A percentile compares a stretch with the other conserved stretches of the same genome.
Conservation (phyloP, 2,113 vertebrate species). For the Periophthalmus modestus region DNA sequence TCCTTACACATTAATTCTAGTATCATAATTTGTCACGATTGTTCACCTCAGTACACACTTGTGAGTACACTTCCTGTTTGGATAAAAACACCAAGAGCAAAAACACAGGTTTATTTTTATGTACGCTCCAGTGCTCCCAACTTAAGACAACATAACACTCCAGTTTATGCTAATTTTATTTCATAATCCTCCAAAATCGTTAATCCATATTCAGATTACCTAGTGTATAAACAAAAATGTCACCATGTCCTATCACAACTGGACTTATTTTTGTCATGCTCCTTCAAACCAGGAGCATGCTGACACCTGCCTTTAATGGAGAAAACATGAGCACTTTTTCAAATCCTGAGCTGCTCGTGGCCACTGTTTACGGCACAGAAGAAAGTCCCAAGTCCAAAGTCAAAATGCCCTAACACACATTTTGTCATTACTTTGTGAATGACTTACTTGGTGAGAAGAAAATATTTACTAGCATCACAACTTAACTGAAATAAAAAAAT, state of each 20-base stretch:
- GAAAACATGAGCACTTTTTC: background rate
- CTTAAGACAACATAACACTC: background rate
- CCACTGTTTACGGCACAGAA: background rate
- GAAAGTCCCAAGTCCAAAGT: background rate
- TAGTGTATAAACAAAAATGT: background rate
- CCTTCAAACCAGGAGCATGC: background rate
- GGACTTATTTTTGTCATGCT: background rate
- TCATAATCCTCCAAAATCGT: background rate
- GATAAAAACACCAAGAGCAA: background rate
- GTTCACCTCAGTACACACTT: background rate
- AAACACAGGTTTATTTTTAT: background rate
- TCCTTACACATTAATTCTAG: too few relatives aligned
- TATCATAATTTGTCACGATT: too few relatives aligned
- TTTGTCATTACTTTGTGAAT: conserved; percentile 1
- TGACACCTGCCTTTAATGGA: background rate
- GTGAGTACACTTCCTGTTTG: background rate
- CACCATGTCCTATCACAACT: background rate
- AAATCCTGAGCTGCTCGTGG: background rate
- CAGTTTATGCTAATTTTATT: background rate
- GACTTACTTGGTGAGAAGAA: background rate
- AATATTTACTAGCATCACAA: background rate
- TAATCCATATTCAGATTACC: background rate
- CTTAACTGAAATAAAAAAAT: conserved; percentile 5
- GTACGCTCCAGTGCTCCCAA: background rate
- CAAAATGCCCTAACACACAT: background rate